Conservation (phyloP, 2,113 vertebrate species). For the Cottus gobio region DNA sequence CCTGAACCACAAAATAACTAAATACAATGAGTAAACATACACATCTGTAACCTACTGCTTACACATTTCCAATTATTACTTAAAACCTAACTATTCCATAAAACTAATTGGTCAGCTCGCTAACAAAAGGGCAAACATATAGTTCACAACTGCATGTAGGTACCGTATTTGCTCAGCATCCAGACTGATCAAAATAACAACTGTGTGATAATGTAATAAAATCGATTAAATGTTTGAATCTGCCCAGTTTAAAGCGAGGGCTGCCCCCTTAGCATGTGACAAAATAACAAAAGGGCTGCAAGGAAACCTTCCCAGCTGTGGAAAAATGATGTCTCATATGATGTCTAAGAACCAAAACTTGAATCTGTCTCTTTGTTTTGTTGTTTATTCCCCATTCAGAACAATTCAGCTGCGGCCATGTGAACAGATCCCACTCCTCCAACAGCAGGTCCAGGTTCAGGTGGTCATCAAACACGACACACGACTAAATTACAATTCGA, state of each 20-base stretch:
- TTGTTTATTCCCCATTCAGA: slow-evolving; percentile 49
- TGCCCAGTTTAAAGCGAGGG: background rate
- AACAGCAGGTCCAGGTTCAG: background rate
- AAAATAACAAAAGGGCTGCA: background rate
- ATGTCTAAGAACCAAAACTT: background rate
- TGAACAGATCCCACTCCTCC: slow-evolving; percentile 11
- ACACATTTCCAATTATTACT: no score
- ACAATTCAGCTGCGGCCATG: slow-evolving; percentile 75
- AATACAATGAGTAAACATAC: background rate
- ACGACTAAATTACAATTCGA: background rate
- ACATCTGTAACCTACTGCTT: background rate
- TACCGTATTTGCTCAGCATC: background rate
- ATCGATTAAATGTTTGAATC: background rate
- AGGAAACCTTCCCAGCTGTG: no score
- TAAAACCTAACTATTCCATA: no score
- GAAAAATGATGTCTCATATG: background rate
- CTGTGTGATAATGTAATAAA: background rate
- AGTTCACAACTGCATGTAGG: no score
- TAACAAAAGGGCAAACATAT: background rate
- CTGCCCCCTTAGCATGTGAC: background rate
- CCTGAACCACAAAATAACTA: background rate
- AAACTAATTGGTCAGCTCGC: background rate
- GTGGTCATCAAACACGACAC: slow-evolving; percentile 1
- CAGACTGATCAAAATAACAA: no score
- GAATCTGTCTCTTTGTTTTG: background rate